Conservation (phyloP, 2,797 vertebrate genomes). For the Malurus splendens region DNA sequence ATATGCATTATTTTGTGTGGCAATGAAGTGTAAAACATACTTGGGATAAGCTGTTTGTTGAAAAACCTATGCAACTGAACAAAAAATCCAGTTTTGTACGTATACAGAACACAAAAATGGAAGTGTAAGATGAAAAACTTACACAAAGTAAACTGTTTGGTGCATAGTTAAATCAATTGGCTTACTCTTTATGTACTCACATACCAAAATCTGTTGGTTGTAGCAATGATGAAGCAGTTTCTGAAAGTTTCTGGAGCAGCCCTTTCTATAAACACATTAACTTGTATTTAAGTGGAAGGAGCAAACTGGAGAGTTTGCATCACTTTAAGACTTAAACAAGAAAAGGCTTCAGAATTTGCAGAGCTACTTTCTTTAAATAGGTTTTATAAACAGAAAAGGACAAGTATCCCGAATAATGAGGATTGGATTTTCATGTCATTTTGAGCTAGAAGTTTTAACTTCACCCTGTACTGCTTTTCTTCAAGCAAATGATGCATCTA, state of each 20-base stretch:
- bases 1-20: neutral
- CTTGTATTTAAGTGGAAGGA: neutral
- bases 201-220: neutral
- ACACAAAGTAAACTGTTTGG: neutral
- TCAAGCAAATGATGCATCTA: neutral
- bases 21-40: neutral
- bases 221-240: neutral
- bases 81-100: neutral
- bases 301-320: neutral
- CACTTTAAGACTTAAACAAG: neutral
- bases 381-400: neutral
- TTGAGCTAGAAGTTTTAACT: neutral
- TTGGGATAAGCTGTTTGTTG: neutral
- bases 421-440: neutral
- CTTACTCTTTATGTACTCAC: neutral
- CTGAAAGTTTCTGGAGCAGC: neutral
- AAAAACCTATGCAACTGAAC: neutral
- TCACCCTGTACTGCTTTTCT: neutral
- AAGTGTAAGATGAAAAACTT: neutral
- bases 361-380: neutral
- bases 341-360: neutral
- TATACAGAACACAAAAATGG: neutral
- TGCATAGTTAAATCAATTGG: neutral
- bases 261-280: neutral
- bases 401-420: neutral